Evolutionary conservation across 1,140 invertebrate species (phyloP).

Genomic region (Brachionus angularis): DNA sequence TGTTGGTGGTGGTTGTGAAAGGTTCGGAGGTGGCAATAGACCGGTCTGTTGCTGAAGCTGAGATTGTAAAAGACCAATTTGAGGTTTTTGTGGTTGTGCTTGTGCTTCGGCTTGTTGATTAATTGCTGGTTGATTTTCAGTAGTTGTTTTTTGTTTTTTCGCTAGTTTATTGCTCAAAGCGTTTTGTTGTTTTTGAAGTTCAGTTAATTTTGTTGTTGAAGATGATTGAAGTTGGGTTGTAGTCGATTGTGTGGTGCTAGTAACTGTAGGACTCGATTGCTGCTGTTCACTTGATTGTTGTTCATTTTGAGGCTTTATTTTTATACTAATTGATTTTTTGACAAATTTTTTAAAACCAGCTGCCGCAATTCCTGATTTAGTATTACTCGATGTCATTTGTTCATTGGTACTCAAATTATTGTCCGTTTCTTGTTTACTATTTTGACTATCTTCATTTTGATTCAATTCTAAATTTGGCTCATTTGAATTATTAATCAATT

Average conservation of each 20-base stretch:
- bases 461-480: no score
- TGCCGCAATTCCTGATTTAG: background rate
- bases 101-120: background rate
- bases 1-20: no score
- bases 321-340: conserved; percentile 43
- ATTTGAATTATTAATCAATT: background rate
- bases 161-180: conserved; percentile 25
- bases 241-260: background rate
- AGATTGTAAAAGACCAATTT: background rate
- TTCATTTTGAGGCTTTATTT: conserved; percentile 37
- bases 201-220: no score
- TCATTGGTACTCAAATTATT: background rate
- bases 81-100: background rate
- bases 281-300: background rate
- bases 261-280: background rate
- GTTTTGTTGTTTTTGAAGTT: conserved; percentile 29
- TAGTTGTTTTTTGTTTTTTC: conserved; percentile 10
- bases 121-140: background rate
- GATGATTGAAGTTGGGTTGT: no score
- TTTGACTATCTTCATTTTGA: background rate
- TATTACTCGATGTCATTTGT: background rate
- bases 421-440: background rate
- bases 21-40: conserved; percentile 11
- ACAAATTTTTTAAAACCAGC: conserved; percentile 43
- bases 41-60: background rate